These are phyloP conservation scores for Hemicentrotus pulcherrimus DNA, from an alignment of 35 echinoderm and acorn worm genomes.

Conservation along the genomic window DNA sequence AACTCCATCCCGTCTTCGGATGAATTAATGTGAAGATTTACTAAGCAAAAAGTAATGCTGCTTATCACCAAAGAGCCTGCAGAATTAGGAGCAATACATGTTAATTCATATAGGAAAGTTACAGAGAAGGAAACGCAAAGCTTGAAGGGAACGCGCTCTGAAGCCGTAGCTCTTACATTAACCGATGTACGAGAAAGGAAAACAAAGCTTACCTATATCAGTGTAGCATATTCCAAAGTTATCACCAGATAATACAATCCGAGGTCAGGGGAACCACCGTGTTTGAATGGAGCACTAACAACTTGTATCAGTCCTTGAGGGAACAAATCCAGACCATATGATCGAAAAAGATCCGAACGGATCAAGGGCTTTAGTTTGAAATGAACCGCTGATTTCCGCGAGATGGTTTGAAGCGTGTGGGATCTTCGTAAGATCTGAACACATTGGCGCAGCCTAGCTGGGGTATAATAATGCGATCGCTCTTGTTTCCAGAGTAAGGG, in stretches of 20 bases:
- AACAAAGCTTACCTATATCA: background rate
- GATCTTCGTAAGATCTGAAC: background rate
- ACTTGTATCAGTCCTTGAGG: background rate
- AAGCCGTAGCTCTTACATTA: background rate
- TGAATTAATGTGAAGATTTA: too few species aligned
- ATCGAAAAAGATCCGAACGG: background rate
- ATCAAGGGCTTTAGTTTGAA: background rate
- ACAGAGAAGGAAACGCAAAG: too few species aligned
- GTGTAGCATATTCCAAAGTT: background rate
- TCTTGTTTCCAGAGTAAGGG: background rate
- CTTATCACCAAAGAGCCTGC: too few species aligned
- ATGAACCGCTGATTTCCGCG: background rate
- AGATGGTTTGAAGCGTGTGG: background rate
- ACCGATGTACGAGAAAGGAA: background rate
- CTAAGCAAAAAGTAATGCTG: too few species aligned
- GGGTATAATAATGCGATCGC: slow-evolving; percentile 10
- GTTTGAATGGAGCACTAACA: background rate
- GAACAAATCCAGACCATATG: background rate
- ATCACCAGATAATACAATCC: background rate
- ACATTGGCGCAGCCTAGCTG: background rate
- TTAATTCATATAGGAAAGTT: too few species aligned
- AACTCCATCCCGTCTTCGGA: too few species aligned
- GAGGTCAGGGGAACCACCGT: background rate
- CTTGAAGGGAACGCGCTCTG: too few species aligned
- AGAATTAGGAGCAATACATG: too few species aligned